Base-by-base conservation (phyloP, 2,888 invertebrate species). In the Nymphalis urticae region DNA sequence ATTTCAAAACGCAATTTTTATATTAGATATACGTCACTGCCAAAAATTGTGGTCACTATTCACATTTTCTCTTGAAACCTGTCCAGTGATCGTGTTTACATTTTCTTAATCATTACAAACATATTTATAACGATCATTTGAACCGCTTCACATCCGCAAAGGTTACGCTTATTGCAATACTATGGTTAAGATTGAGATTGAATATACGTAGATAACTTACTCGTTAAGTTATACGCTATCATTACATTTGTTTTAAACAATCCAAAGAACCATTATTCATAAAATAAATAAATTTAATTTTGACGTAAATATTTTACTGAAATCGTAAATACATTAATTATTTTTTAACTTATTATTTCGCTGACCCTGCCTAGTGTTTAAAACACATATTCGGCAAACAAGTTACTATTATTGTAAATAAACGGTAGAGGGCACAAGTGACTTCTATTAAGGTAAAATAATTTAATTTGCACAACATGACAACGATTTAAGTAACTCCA, bases 391-490 rank as follows among this genome's bases (percentile, higher is more conserved):
- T 68, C 58, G 62, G 64, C 62, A 56, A 62, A 61, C 68, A 70
- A 53, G 59, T 62, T 58, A 62, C 51, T 71, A 60, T 42, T 13
- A 13, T 65, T 76, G 71, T 74, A 71, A 69, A 75, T 74, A 74
- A 64, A 71, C 62, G 75, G 74, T 75, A 73, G 75, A 68, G 75
- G 76, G 76, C 76, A 75, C 76, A 77, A 76, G 62, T 61, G 64
- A 68, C 32, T 65, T 69, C n/a, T 68, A 73, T 73, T 64, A 68
- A 64, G 63, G 17, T 10, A 58, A 42, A 60, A 64, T 61, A 47
- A 50, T 19, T 27, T 42, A 17, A 64, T 53, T 51, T 72, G 64
- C 59, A 58, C 32, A 27, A 47, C 48, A 24, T 36, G 62, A 62
- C 61, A 2, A 32, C 50, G 61, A 50, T 6, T 24, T 16, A 8